phyloP scores from a whole-genome alignment of 2,113 vertebrate genomes.

The Dasypus novemcinctus region DNA sequence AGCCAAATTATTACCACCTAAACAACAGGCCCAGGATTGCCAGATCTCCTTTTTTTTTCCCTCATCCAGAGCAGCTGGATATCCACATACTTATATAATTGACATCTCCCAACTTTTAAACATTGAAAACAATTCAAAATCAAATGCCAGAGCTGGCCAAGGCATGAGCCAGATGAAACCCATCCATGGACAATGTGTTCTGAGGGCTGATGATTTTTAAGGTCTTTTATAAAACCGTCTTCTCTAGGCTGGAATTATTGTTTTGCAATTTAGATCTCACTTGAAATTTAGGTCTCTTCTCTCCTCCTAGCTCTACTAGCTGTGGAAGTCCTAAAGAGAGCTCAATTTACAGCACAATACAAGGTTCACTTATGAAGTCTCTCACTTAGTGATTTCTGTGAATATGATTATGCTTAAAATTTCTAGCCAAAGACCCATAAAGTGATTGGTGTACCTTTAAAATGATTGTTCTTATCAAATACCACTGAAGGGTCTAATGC shows the following conservation, averaged over 20 bases:
- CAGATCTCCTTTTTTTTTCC: neutral
- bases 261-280: slow-evolving; percentile 34
- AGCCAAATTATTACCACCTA: neutral
- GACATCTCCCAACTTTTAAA: neutral
- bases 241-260: neutral
- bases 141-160: neutral
- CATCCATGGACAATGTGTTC: neutral
- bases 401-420: slow-evolving; percentile 59
- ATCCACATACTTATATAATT: neutral
- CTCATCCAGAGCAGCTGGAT: neutral
- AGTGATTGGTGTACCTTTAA: slow-evolving; percentile 31
- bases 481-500: slow-evolving; percentile 33
- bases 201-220: neutral
- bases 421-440: slow-evolving; percentile 36
- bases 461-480: slow-evolving; percentile 54
- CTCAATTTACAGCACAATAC: slow-evolving; percentile 33
- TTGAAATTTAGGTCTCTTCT: slow-evolving; percentile 29
- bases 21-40: neutral
- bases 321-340: slow-evolving; percentile 26
- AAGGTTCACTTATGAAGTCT: slow-evolving; percentile 14
- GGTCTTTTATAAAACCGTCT: neutral
- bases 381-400: slow-evolving; percentile 49
- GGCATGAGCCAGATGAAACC: neutral
- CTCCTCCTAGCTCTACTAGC: neutral
- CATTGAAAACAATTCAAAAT: neutral